Conservation (phyloP, 1,140 invertebrate genomes). For the Macrosteles quadrilineatus region DNA sequence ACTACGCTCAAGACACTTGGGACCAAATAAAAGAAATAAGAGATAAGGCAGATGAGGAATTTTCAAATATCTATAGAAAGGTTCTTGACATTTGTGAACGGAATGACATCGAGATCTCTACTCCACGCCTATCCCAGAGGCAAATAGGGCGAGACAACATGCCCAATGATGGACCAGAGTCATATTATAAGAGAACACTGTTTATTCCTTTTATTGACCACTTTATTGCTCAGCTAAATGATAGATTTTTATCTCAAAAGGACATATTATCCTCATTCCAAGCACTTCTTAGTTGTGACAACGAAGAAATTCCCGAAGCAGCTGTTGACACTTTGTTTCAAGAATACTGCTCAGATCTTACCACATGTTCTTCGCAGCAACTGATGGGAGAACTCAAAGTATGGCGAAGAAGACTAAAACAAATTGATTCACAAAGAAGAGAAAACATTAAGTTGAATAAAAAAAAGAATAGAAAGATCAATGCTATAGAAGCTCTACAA, state of each 20-base stretch:
- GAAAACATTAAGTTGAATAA: no score
- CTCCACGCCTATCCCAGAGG: not conserved
- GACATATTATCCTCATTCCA: not conserved
- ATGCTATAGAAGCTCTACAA: not conserved
- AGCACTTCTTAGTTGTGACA: no score
- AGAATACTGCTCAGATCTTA: not conserved
- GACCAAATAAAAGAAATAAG: not conserved
- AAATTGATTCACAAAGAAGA: not conserved
- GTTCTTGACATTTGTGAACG: not conserved
- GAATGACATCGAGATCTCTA: not conserved
- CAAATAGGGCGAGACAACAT: not conserved
- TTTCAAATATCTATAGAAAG: not conserved
- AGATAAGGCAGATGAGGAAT: not conserved
- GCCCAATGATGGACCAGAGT: not conserved
- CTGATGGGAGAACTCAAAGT: not conserved
- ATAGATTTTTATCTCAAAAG: not conserved
- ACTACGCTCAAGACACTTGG: not conserved
- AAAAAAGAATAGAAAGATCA: not conserved
- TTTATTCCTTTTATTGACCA: slow-evolving; percentile 15
- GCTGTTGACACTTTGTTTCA: no score
- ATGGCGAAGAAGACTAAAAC: not conserved
- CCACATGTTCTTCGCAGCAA: not conserved
- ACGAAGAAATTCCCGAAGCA: no score
- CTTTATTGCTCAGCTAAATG: not conserved
- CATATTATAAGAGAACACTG: not conserved